Conservation (phyloP, 2,113 vertebrate species). For the Tiliqua scincoides region DNA sequence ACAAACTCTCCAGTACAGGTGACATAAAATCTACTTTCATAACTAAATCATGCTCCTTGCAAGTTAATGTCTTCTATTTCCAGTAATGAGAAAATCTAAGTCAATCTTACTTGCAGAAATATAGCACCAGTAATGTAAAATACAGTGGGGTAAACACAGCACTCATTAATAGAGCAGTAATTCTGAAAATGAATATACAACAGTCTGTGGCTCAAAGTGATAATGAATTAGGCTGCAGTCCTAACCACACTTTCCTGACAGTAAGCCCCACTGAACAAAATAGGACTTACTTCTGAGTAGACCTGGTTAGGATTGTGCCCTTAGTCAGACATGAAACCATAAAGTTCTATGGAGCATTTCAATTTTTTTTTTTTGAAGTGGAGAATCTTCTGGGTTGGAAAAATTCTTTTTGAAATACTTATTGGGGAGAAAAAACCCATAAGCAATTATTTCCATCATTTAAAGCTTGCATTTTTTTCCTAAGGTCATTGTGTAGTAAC, state of each 20-base stretch:
- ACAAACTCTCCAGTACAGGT: conserved; percentile 64
- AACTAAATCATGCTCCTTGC: conserved; percentile 72
- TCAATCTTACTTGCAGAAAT: conserved; percentile 67
- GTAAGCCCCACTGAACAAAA: no score
- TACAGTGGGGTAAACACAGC: conserved; percentile 46
- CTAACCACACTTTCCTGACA: no score
- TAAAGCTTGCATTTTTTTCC: neutral
- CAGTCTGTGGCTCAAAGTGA: conserved; percentile 37
- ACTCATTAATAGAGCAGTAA: conserved; percentile 54
- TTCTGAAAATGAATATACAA: conserved; percentile 53
- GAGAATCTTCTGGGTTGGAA: neutral
- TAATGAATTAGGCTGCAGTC: no score
- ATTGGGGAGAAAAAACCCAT: neutral
- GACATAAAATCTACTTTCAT: conserved; percentile 63
- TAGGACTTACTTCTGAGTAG: no score
- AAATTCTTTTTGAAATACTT: conserved; percentile 4
- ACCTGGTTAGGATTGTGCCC: no score
- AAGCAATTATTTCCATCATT: neutral
- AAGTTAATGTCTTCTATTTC: conserved; percentile 73
- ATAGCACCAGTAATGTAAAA: conserved; percentile 48
- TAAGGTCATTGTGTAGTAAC: neutral
- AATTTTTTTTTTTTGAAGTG: no score
- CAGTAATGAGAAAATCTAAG: conserved; percentile 78
- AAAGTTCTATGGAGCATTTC: neutral
- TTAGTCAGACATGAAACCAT: conserved; percentile 13